These are phyloP conservation scores for Ifrita kowaldi DNA, from an alignment of 2,113 vertebrate genomes.

Conservation along the genomic window DNA sequence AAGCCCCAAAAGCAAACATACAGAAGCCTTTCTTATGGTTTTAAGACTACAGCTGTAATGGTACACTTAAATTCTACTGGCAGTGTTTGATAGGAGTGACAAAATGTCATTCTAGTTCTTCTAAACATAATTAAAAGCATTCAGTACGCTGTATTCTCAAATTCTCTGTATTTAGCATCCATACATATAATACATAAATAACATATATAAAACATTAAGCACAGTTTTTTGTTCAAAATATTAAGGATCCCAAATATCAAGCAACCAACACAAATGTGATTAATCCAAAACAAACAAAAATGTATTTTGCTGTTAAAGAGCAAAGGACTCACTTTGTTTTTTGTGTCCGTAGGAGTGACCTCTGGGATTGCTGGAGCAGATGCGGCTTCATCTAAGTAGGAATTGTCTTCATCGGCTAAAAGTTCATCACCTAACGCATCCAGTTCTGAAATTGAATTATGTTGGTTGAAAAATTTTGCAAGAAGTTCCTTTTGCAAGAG, in stretches of 20 bases:
- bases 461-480: background rate
- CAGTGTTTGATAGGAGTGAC: background rate
- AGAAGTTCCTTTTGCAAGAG: background rate
- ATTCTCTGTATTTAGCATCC: background rate
- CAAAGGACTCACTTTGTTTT: conserved; percentile 82
- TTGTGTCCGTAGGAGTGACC: conserved; percentile 83
- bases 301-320: background rate
- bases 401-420: conserved; percentile 91
- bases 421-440: conserved; percentile 93
- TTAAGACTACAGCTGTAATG: background rate
- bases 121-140: background rate
- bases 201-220: background rate
- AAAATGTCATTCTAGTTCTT: background rate
- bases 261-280: background rate
- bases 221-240: background rate
- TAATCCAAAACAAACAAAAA: background rate
- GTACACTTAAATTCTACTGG: background rate
- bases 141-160: background rate
- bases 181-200: background rate
- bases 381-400: conserved; percentile 93
- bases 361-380: conserved; percentile 92
- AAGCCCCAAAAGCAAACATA: background rate
- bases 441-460: conserved; percentile 79
- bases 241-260: background rate
- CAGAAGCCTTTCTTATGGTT: background rate